Base-by-base conservation (phyloP, 2,888 invertebrate species). In the Dorcus hopei region DNA sequence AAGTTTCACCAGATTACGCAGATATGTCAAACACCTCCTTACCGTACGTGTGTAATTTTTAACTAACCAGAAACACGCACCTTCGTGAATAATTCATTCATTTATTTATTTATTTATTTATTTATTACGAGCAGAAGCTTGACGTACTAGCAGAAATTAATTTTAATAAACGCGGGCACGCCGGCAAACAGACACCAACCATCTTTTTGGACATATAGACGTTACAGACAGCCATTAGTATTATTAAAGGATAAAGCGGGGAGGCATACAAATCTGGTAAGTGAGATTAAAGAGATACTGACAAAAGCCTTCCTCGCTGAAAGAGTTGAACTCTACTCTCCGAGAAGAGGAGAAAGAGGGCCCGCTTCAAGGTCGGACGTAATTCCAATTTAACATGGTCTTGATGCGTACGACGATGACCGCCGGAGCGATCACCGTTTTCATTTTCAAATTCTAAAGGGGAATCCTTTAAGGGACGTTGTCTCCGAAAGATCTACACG, bases 201-300 rank as follows among this genome's bases (percentile, higher is more conserved):
- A 33, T 4, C 6, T 33, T 33, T 33, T 33, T 6, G 26, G 26
- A 33, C 26, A 33, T 33, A 33, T 7, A 33, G 26, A 33, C 26
- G 26, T 33, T 33, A 33, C 26, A 33, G 7, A 19, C 45, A 52
- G 50, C 56, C 57, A 57, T 57, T 57, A 52, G 57, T 41, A 51
- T 57, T 57, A 57, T 57, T 57, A 57, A 56, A 50, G 56, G 45
- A 56, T 50, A 56, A 56, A 56, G 43, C 42, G 11, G 9, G 9
- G n/a, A 11, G 39, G n/a, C 38, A 43, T 45, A 19, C 26, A 45
- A 45, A 45, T 19, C 19, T n/a, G 23, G 45, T 11, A 11, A 45
- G 45, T 19, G 23, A 45, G 45, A 45, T 45, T 45, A 45, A 45
- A 45, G 23, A 19, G 45, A 45, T 45, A 45, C 45, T 45, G 19